Evolutionary conservation across 2,888 invertebrate species (phyloP).

Genomic region (Synergus gifuensis): DNA sequence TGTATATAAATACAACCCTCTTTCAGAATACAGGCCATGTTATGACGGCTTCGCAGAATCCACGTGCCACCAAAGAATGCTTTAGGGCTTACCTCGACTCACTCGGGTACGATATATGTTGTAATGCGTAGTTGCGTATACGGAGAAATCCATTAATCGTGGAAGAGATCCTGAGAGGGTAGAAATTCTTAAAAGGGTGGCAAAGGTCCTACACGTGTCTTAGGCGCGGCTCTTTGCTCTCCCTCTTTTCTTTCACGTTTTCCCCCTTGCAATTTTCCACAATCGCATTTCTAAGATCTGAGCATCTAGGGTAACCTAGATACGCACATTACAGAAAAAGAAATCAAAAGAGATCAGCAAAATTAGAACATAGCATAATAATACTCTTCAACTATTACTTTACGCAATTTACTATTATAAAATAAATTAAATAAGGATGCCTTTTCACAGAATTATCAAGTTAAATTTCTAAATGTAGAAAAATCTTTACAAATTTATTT

Average conservation of each 20-base stretch:
- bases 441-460: no score
- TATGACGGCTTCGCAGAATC: slow-evolving; percentile 20
- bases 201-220: slow-evolving; percentile 15
- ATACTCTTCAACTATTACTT: not conserved
- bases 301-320: slow-evolving; percentile 23
- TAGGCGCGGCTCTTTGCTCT: slow-evolving; percentile 10
- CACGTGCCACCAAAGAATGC: slow-evolving; percentile 1
- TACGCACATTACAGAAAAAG: not conserved
- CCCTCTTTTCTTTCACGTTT: slow-evolving; percentile 35
- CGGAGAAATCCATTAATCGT: slow-evolving; percentile 30
- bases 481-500: no score
- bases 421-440: not conserved
- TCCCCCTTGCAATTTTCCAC: slow-evolving; percentile 31
- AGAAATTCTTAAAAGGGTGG: slow-evolving; percentile 7
- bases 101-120: not conserved
- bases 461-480: no score
- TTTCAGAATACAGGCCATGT: not conserved
- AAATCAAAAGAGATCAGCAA: not conserved
- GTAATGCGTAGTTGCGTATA: slow-evolving; percentile 6
- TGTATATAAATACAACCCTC: no score
- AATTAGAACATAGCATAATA: not conserved
- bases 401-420: not conserved
- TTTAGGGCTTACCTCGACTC: not conserved
- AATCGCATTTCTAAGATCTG: slow-evolving; percentile 16
- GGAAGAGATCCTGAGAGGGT: not conserved